Evolutionary conservation across 1,140 invertebrate species (phyloP).

Genomic region (Cyphomyrmex costatus): DNA sequence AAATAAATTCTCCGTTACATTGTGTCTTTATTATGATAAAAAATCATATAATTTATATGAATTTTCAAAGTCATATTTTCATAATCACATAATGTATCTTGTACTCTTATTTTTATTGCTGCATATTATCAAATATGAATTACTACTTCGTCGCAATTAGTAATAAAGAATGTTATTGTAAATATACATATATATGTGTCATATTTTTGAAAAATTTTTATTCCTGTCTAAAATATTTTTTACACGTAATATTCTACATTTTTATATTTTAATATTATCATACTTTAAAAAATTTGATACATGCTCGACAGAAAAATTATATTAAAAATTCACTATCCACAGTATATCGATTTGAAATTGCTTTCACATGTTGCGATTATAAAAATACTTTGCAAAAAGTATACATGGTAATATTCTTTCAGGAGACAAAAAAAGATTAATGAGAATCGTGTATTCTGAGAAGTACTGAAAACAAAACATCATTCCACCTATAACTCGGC

Average conservation of each 20-base stretch:
- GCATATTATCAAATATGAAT: too few species aligned
- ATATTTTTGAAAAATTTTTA: not conserved
- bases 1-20: conserved; percentile 11
- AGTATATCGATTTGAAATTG: not conserved
- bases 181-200: not conserved
- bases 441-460: conserved; percentile 1
- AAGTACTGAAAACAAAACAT: not conserved
- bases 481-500: not conserved
- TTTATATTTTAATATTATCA: not conserved
- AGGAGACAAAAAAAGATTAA: not conserved
- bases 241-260: not conserved
- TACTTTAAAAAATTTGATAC: not conserved
- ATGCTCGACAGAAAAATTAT: not conserved
- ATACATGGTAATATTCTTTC: not conserved
- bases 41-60: not conserved
- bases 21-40: conserved; percentile 22
- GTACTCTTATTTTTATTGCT: conserved; percentile 1
- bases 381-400: conserved; percentile 17
- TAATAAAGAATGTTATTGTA: not conserved
- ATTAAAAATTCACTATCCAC: not conserved
- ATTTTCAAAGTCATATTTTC: conserved; percentile 22
- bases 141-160: not conserved
- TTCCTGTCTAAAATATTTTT: not conserved
- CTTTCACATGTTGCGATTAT: not conserved
- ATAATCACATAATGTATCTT: not conserved